Evolutionary conservation across 2,797 vertebrate species (phyloP).

Genomic region (Argyrosomus regius): DNA sequence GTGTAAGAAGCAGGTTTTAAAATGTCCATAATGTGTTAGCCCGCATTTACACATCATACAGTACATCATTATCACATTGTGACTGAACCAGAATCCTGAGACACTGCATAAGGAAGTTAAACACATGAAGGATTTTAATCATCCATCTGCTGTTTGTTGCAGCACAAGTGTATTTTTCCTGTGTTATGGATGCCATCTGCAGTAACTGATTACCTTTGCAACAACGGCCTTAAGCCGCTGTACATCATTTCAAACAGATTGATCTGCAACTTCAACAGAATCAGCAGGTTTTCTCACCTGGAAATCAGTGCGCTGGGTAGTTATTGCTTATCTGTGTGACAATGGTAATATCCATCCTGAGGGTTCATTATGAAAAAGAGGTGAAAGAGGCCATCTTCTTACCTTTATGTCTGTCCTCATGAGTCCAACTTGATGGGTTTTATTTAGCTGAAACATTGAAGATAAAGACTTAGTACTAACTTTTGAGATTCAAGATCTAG

Average conservation of each 20-base stretch:
- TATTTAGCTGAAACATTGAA: not conserved
- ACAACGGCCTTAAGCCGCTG: constrained; percentile 30
- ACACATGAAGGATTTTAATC: constrained; percentile 6
- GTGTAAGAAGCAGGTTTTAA: not conserved
- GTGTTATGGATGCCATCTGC: constrained; percentile 46
- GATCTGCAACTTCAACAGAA: constrained; percentile 63
- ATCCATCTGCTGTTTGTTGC: constrained; percentile 32
- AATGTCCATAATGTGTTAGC: not conserved
- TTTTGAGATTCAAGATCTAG: not conserved
- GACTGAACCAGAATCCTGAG: not conserved
- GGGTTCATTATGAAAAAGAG: constrained; percentile 40
- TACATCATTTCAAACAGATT: constrained; percentile 62
- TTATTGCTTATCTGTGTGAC: constrained; percentile 59
- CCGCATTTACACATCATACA: not conserved
- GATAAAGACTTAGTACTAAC: not conserved
- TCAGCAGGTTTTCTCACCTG: constrained; percentile 63
- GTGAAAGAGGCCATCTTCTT: constrained; percentile 23
- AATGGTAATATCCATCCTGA: constrained; percentile 50
- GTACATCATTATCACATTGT: not conserved
- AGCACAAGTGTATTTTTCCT: constrained; percentile 18
- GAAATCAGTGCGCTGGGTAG: constrained; percentile 37
- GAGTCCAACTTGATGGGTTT: constrained; percentile 8
- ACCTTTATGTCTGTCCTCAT: constrained; percentile 6
- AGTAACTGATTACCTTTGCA: constrained; percentile 61
- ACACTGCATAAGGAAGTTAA: constrained; percentile 1